Base-by-base conservation (phyloP, 2,113 vertebrate genomes). In the Hydrochoerus hydrochaeris region DNA sequence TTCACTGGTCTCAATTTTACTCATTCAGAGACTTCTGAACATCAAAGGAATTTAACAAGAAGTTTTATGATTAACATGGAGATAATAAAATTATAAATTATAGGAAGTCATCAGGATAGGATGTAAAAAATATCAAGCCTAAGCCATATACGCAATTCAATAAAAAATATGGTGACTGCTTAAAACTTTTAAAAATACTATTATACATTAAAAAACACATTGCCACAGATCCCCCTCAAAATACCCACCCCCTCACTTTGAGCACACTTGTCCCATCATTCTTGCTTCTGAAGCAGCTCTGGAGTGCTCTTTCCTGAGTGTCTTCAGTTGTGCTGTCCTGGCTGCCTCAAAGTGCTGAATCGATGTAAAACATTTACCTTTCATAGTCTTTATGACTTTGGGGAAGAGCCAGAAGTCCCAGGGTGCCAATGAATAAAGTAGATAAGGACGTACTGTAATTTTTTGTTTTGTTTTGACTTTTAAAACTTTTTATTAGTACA, bases 1-100 rank as follows among this genome's bases (percentile, higher is more conserved):
- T 94, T 89, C 3, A 17, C 28, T 95, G 7, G 20, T 84, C 46
- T 92, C n/a, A 65, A 1, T 88, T 95, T 91, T 94, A 81, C 44
- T 95, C 28, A 67, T 88, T 85, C 6, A 62, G 8, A 92, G 65
- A 86, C 38, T 95, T 97, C 35, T 95, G 96, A 95, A 88, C 77
- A 88, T 92, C 44, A 90, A 83, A 94, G 58, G 44, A 78, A 81
- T 85, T 92, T 75, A 95, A 83, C 95, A 78, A 91, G 35, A 82
- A 90, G 19, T 20, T 85, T 92, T 97, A 62, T 58, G 80, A 69
- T 96, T 88, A 78, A 71, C 67, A 77, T 5, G 38, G 12, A 35
- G 32, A 75, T 46, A 93, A 46, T 96, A 90, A 90, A 92, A 87
- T 94, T 80, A 84, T 62, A 73, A 88, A 96, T 91, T 85, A 73